Evolutionary conservation across 1,140 invertebrate species (phyloP).

Genomic region (Macrosteles quadrilineatus): DNA sequence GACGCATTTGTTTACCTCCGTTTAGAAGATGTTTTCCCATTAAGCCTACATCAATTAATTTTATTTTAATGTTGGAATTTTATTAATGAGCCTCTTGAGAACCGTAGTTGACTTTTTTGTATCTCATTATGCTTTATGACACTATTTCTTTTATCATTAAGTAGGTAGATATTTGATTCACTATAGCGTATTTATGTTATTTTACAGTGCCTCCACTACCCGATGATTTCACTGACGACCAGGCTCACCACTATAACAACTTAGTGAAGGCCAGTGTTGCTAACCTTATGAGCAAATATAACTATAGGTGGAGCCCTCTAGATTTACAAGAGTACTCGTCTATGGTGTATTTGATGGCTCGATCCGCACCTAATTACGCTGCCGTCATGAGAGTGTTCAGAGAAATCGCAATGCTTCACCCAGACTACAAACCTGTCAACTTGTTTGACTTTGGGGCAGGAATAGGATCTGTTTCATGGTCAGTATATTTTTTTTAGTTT

Average conservation of each 20-base stretch:
- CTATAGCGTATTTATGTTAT: too few species aligned
- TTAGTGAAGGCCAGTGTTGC: constrained; percentile 43
- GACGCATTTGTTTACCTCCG: too few species aligned
- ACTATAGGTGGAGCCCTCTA: constrained; percentile 73
- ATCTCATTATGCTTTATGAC: too few species aligned
- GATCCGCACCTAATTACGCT: constrained; percentile 74
- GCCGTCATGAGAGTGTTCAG: constrained; percentile 68
- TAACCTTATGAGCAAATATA: constrained; percentile 56
- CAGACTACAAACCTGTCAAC: constrained; percentile 70
- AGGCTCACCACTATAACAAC: constrained; percentile 42
- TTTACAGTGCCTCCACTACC: constrained; percentile 47
- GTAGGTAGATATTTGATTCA: too few species aligned
- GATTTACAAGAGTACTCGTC: constrained; percentile 63
- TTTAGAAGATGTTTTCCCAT: too few species aligned
- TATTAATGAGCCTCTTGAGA: too few species aligned
- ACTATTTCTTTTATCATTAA: too few species aligned
- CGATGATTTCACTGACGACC: constrained; percentile 49
- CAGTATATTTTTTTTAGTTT: too few species aligned
- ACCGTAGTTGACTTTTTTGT: too few species aligned
- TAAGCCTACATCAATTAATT: too few species aligned
- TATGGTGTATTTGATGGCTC: constrained; percentile 67
- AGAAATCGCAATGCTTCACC: constrained; percentile 67
- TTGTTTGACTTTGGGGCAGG: constrained; percentile 92
- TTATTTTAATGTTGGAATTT: too few species aligned
- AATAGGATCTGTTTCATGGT: constrained; percentile 80